Conservation (phyloP, 92 coral and sea anemone species). For the Palythoa grandiflora region DNA sequence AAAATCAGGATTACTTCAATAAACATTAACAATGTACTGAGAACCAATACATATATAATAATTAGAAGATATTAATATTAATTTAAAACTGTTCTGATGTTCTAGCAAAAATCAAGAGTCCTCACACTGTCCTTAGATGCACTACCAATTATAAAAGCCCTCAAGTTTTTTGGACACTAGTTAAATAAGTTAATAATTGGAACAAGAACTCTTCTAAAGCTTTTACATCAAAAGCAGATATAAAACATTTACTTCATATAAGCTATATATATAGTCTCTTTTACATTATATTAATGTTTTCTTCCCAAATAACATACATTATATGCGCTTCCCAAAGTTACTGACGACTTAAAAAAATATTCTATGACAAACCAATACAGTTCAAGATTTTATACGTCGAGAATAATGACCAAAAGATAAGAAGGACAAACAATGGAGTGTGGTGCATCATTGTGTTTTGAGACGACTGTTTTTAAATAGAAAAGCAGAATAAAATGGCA, state of each 20-base stretch:
- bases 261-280: constrained; percentile 6
- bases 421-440: too few relatives aligned
- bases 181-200: constrained; percentile 12
- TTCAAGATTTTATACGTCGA: too few relatives aligned
- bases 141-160: neutral
- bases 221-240: neutral
- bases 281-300: neutral
- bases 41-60: neutral
- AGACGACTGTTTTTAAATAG: too few relatives aligned
- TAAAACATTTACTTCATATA: constrained; percentile 18
- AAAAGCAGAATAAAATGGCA: too few relatives aligned
- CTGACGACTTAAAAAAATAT: too few relatives aligned
- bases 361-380: too few relatives aligned
- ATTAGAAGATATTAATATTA: neutral
- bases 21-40: constrained; percentile 6
- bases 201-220: constrained; percentile 9
- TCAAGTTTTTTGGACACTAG: neutral
- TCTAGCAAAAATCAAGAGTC: constrained; percentile 1
- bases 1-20: constrained; percentile 17
- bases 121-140: neutral
- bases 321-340: too few relatives aligned
- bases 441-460: too few relatives aligned
- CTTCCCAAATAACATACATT: neutral
- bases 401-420: too few relatives aligned
- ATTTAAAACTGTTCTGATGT: neutral